A percentile compares a stretch with the other conserved stretches of the same genome.
Conservation (phyloP, 2,888 invertebrate genomes). For the Andrena flavipes region DNA sequence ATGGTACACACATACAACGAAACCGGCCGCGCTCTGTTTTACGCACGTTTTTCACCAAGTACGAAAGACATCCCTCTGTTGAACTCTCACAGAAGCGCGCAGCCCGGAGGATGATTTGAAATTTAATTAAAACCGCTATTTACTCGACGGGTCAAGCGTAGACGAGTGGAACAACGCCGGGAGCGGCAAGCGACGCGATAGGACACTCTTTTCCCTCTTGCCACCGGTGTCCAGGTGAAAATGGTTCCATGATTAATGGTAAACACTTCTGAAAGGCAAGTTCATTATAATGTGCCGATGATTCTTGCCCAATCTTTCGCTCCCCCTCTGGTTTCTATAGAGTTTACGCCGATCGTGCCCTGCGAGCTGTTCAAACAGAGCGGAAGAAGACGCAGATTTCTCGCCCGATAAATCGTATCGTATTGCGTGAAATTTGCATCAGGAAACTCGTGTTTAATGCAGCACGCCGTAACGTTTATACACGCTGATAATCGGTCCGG, state of each 20-base stretch:
- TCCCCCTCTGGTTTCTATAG: background rate
- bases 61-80: background rate
- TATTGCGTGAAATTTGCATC: background rate
- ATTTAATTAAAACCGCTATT: constrained; percentile 77
- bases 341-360: background rate
- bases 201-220: constrained; percentile 26
- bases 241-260: constrained; percentile 70
- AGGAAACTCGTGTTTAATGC: constrained; percentile 9
- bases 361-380: background rate
- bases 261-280: constrained; percentile 69
- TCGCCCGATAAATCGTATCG: background rate
- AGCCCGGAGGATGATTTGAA: constrained; percentile 67
- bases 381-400: background rate
- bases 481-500: constrained; percentile 31
- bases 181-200: constrained; percentile 21
- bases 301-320: background rate
- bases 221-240: constrained; percentile 53
- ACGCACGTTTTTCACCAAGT: constrained; percentile 8
- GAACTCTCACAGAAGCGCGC: constrained; percentile 12
- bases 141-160: constrained; percentile 59
- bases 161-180: constrained; percentile 20
- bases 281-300: constrained; percentile 21
- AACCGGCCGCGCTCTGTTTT: background rate
- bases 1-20: background rate
- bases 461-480: constrained; percentile 14